Conservation (phyloP, 1,140 invertebrate genomes). For the Tribolium madens region DNA sequence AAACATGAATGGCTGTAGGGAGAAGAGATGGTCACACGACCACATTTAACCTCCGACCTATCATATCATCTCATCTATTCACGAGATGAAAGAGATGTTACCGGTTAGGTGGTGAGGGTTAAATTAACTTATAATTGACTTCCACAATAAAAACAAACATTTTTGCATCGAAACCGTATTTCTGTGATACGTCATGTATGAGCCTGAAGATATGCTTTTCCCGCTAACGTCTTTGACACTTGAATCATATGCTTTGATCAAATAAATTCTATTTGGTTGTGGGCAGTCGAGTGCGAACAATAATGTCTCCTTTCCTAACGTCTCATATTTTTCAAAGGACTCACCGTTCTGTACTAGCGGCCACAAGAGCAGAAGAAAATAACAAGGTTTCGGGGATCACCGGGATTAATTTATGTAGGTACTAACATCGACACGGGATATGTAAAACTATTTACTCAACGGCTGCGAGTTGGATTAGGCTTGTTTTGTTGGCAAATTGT, state of each 20-base stretch:
- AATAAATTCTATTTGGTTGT: conserved; percentile 52
- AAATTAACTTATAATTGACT: conserved; percentile 9
- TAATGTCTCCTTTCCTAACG: conserved; percentile 39
- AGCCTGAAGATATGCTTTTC: conserved; percentile 35
- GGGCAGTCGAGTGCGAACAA: conserved; percentile 49
- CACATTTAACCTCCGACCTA: conserved; percentile 39
- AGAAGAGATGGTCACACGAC: conserved; percentile 46
- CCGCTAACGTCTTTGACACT: conserved; percentile 53
- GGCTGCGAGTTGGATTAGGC: not conserved
- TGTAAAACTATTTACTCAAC: conserved; percentile 13
- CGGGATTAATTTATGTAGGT: not conserved
- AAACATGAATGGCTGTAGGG: conserved; percentile 19
- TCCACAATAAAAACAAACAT: not conserved
- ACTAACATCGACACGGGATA: not conserved
- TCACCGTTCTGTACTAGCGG: not conserved
- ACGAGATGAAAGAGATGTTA: conserved; percentile 37
- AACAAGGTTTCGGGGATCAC: not conserved
- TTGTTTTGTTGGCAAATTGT: conserved; percentile 31
- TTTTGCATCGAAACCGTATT: conserved; percentile 32
- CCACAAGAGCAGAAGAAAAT: not conserved
- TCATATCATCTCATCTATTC: conserved; percentile 9
- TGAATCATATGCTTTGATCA: conserved; percentile 56
- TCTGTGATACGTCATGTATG: conserved; percentile 34
- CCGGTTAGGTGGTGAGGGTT: conserved; percentile 22
- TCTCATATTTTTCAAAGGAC: conserved; percentile 39